Evolutionary conservation across 2,888 invertebrate species (phyloP).

Genomic region (Bembecia ichneumoniformis): DNA sequence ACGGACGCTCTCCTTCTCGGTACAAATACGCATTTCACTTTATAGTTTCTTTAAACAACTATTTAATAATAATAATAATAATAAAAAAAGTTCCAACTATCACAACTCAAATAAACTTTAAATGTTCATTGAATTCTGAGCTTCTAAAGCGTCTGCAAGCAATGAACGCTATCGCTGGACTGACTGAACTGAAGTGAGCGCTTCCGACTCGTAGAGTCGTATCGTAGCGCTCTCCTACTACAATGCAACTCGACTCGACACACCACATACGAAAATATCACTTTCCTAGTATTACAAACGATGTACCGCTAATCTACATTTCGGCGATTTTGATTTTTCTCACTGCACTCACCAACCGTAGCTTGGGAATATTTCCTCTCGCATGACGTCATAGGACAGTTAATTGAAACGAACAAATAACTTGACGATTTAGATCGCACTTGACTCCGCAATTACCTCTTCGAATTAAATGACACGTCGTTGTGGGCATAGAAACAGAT

Average conservation of each 20-base stretch:
- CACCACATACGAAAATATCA: slow-evolving; percentile 34
- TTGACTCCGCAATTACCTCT: no score
- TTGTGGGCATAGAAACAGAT: no score
- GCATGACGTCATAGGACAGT: no score
- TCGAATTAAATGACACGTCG: no score
- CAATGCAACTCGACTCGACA: slow-evolving; percentile 14
- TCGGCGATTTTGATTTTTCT: slow-evolving; percentile 21
- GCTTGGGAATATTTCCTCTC: no score
- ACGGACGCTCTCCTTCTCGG: slow-evolving; percentile 55
- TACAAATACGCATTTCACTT: slow-evolving; percentile 60
- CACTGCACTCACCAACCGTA: slow-evolving; percentile 1
- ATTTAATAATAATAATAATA: slow-evolving; percentile 13
- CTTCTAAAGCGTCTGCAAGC: slow-evolving; percentile 31
- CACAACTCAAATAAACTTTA: slow-evolving; percentile 13
- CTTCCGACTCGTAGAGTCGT: slow-evolving; percentile 15
- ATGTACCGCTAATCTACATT: slow-evolving; percentile 28
- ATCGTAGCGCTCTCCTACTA: slow-evolving; percentile 13
- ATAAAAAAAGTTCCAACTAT: slow-evolving; percentile 7
- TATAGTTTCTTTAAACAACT: slow-evolving; percentile 16
- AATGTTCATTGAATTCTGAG: slow-evolving; percentile 10
- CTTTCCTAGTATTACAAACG: slow-evolving; percentile 31
- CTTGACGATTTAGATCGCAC: no score
- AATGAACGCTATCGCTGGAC: slow-evolving; percentile 51
- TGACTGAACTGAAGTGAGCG: slow-evolving; percentile 41
- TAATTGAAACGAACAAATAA: no score